Percentiles rank a stretch among this genome's conserved stretches.
phyloP scores from a whole-genome alignment of 37 sponge, comb jelly and placozoan genomes.

The Haliclona indistincta region DNA sequence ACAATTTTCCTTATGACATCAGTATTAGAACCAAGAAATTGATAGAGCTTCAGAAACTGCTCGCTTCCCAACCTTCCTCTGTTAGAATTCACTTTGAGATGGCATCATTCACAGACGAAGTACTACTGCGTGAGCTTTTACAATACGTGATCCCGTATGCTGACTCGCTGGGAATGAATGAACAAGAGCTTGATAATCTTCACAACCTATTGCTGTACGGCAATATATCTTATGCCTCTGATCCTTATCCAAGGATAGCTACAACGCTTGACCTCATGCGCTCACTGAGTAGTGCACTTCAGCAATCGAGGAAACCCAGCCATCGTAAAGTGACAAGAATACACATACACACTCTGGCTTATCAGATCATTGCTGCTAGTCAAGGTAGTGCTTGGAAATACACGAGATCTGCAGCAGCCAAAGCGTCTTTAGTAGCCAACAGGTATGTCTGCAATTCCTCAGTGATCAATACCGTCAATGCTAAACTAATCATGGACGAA shows the following conservation, averaged over 20 bases:
- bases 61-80: slow-evolving; percentile 29
- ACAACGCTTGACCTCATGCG: slow-evolving; percentile 63
- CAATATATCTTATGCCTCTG: slow-evolving; percentile 35
- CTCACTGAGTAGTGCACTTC: slow-evolving; percentile 18
- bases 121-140: slow-evolving; percentile 47
- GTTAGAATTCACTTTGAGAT: slow-evolving; percentile 84
- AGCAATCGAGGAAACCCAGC: background rate
- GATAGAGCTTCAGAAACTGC: slow-evolving; percentile 19
- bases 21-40: slow-evolving; percentile 37
- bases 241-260: slow-evolving; percentile 56
- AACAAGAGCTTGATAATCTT: slow-evolving; percentile 85
- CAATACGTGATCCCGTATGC: slow-evolving; percentile 68
- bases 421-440: slow-evolving; percentile 77
- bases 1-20: slow-evolving; percentile 60
- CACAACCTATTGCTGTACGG: slow-evolving; percentile 31
- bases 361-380: slow-evolving; percentile 63
- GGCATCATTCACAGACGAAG: slow-evolving; percentile 71
- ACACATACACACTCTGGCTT: slow-evolving; percentile 87
- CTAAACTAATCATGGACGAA: slow-evolving; percentile 70
- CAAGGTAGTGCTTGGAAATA: slow-evolving; percentile 56
- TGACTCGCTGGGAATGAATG: slow-evolving; percentile 88
- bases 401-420: slow-evolving; percentile 65
- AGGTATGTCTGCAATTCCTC: slow-evolving; percentile 69
- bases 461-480: slow-evolving; percentile 35
- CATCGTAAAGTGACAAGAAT: slow-evolving; percentile 51